phyloP scores from a whole-genome alignment of 1,140 invertebrate species.

The Lasaia peninsularis region DNA sequence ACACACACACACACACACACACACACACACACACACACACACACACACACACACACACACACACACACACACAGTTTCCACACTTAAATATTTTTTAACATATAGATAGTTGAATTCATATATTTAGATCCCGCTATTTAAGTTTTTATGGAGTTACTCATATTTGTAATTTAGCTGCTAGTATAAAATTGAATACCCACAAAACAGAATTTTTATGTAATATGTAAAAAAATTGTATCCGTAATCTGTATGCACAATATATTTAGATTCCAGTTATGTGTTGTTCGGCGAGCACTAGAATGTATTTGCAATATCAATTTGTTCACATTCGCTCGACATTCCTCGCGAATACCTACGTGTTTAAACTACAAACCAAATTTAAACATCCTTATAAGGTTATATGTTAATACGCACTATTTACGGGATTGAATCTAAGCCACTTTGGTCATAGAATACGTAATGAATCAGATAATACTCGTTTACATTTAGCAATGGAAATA shows the following conservation, averaged over 20 bases:
- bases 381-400: background rate
- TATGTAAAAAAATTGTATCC: background rate
- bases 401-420: background rate
- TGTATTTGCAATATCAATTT: background rate
- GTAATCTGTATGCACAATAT: no score
- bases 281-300: background rate
- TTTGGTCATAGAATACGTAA: background rate
- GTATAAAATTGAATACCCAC: no score
- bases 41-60: no score
- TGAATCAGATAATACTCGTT: background rate
- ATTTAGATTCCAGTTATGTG: background rate
- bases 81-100: no score
- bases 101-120: no score
- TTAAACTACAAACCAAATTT: background rate
- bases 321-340: background rate
- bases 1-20: no score
- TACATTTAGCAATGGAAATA: background rate
- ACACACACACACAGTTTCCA: no score
- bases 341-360: background rate
- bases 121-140: no score
- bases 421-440: background rate
- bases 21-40: no score
- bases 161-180: no score
- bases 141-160: no score
- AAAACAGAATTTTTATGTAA: background rate